These are phyloP conservation scores for Silvanus unidentatus DNA, from an alignment of 2,888 invertebrate species.

Conservation along the genomic window DNA sequence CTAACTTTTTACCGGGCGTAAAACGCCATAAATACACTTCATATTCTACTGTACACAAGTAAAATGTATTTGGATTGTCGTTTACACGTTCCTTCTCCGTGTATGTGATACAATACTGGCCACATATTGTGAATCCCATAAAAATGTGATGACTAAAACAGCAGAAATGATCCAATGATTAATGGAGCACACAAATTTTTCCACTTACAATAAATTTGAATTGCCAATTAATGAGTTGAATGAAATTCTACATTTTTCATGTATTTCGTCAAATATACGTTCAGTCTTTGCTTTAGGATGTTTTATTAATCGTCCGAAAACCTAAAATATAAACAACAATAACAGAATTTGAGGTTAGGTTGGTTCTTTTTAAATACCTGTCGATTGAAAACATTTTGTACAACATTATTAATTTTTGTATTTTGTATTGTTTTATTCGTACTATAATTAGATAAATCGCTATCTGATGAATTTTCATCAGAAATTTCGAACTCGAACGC, in stretches of 20 bases:
- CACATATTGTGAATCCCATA: constrained; percentile 93
- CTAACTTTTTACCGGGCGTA: constrained; percentile 39
- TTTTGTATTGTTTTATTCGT: constrained; percentile 12
- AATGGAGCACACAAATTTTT: not conserved
- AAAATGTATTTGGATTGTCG: not conserved
- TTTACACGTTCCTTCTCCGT: constrained; percentile 39
- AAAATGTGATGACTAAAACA: constrained; percentile 77
- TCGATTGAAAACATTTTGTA: constrained; percentile 31
- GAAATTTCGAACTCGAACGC: constrained; percentile 33
- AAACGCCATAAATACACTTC: constrained; percentile 45
- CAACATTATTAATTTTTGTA: constrained; percentile 27
- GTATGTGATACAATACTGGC: constrained; percentile 87
- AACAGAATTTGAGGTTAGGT: constrained; percentile 19
- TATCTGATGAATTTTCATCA: constrained; percentile 32
- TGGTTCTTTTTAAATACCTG: constrained; percentile 29
- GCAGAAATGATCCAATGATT: constrained; percentile 10
- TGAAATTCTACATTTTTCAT: constrained; percentile 39
- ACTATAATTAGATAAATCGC: not conserved
- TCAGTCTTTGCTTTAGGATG: constrained; percentile 44
- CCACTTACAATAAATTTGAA: constrained; percentile 34
- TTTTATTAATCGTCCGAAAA: constrained; percentile 41
- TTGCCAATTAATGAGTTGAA: constrained; percentile 31
- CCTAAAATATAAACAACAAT: constrained; percentile 28
- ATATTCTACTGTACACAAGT: constrained; percentile 33
- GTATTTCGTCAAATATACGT: constrained; percentile 40